These are phyloP conservation scores for Piezodorus guildinii DNA, from an alignment of 1,140 invertebrate species.

Conservation along the genomic window DNA sequence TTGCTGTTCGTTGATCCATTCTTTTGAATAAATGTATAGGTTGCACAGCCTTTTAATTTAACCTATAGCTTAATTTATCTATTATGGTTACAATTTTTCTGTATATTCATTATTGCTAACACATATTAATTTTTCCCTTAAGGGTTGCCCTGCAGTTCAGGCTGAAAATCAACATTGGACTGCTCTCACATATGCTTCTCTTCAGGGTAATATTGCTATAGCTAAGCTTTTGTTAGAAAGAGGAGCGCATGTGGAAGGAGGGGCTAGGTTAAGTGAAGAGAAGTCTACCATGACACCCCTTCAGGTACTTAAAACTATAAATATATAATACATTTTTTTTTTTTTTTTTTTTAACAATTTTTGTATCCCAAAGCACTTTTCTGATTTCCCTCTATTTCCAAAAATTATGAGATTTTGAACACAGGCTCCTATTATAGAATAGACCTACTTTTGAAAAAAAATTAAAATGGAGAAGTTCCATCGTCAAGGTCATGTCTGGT, in stretches of 20 bases:
- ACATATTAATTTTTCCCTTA: conserved; percentile 34
- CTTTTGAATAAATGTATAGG: too few species aligned
- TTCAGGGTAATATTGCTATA: conserved; percentile 39
- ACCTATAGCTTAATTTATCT: neutral
- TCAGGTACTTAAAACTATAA: conserved; percentile 42
- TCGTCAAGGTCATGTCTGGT: too few species aligned
- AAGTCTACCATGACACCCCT: conserved; percentile 75
- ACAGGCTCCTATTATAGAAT: too few species aligned
- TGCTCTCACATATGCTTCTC: conserved; percentile 38
- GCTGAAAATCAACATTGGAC: conserved; percentile 68
- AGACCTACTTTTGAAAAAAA: too few species aligned
- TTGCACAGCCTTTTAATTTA: too few species aligned
- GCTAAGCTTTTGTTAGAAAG: conserved; percentile 57
- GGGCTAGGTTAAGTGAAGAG: conserved; percentile 64
- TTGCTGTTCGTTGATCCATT: too few species aligned
- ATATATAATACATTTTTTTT: too few species aligned
- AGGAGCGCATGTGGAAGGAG: conserved; percentile 75
- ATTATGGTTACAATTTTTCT: neutral
- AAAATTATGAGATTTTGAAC: too few species aligned
- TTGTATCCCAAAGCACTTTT: too few species aligned
- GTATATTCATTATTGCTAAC: neutral
- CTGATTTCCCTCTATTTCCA: too few species aligned
- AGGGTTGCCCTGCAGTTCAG: conserved; percentile 32
- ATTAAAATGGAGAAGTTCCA: too few species aligned
- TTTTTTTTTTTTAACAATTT: too few species aligned